A percentile compares a stretch with the other conserved stretches of the same genome.
Conservation (phyloP, 1,140 invertebrate species). For the Trinorchestia longiramus region DNA sequence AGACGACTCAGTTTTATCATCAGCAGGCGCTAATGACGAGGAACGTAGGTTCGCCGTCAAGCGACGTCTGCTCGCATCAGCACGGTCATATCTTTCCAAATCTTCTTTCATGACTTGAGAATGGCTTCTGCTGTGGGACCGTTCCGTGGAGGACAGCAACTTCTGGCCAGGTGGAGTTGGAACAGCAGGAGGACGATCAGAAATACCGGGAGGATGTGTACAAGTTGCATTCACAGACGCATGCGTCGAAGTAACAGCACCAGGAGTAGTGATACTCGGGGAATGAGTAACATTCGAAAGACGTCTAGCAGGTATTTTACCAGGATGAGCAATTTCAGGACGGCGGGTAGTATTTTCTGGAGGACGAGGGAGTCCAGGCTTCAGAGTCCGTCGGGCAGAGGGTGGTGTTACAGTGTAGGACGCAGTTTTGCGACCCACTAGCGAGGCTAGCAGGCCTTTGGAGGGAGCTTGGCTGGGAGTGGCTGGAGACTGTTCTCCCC, state of each 20-base stretch:
- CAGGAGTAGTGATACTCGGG: neutral
- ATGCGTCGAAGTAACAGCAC: neutral
- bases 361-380: neutral
- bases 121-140: neutral
- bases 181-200: neutral
- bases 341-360: neutral
- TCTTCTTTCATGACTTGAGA: neutral
- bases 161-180: neutral
- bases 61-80: neutral
- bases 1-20: neutral
- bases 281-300: neutral
- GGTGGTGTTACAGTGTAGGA: constrained; percentile 14
- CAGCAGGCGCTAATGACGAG: neutral
- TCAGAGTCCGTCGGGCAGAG: neutral
- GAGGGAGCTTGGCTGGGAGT: neutral
- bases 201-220: neutral
- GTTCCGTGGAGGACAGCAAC: neutral
- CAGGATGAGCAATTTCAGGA: neutral
- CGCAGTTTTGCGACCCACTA: constrained; percentile 16
- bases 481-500: neutral
- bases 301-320: neutral
- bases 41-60: neutral
- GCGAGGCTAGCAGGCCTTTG: neutral
- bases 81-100: neutral
- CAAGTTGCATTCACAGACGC: neutral